These are phyloP conservation scores for Yponomeuta malinellus DNA, from an alignment of 2,888 invertebrate species.

Conservation along the genomic window DNA sequence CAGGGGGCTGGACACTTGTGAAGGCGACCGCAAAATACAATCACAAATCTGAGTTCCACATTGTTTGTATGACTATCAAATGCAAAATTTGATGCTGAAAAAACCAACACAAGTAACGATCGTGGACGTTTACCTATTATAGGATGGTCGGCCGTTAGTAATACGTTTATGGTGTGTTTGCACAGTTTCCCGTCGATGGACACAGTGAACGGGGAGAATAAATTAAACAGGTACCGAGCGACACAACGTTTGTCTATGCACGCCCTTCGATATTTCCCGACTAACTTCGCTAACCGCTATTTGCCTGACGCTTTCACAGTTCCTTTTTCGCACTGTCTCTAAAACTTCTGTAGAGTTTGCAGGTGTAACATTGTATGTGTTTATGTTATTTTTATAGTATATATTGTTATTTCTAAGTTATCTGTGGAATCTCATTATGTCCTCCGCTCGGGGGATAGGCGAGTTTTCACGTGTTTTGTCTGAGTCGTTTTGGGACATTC, in stretches of 20 bases:
- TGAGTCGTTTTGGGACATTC: not conserved
- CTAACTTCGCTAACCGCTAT: constrained; percentile 12
- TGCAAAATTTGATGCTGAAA: not conserved
- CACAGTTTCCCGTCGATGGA: constrained; percentile 73
- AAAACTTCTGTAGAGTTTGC: constrained; percentile 3
- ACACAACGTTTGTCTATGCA: constrained; percentile 44
- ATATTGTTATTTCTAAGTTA: not conserved
- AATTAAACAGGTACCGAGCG: constrained; percentile 80
- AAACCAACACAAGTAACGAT: not conserved
- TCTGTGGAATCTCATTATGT: not conserved
- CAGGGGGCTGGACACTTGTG: too few species aligned
- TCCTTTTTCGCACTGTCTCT: not conserved
- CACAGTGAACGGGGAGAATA: constrained; percentile 72
- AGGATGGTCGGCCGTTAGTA: constrained; percentile 1
- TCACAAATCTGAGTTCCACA: too few species aligned
- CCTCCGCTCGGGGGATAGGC: not conserved
- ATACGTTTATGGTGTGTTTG: constrained; percentile 49
- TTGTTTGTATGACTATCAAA: too few species aligned
- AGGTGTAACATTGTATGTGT: not conserved
- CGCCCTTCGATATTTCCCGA: constrained; percentile 8
- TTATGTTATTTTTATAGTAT: not conserved
- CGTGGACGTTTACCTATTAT: not conserved
- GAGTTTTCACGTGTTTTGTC: not conserved
- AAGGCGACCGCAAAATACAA: too few species aligned
- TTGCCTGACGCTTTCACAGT: constrained; percentile 15